Evolutionary conservation across 2,113 vertebrate genomes (phyloP).

Genomic region (Bothrops jararaca): DNA sequence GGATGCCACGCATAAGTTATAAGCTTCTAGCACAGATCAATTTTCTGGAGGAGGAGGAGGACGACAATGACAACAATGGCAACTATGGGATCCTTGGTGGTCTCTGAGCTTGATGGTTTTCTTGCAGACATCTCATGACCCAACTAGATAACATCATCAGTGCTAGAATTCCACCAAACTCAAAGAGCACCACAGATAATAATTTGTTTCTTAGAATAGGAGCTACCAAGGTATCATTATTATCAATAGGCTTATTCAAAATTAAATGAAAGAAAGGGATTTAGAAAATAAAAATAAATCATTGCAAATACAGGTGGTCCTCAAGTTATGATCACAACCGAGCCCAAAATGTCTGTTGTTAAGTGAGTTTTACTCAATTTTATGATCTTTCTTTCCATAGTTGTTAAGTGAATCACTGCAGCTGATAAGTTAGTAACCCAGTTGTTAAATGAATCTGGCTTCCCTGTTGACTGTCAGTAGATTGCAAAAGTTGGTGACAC

Average conservation of each 20-base stretch:
- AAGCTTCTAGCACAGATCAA: background rate
- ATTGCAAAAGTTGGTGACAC: background rate
- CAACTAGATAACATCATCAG: background rate
- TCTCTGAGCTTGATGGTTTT: background rate
- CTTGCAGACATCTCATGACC: background rate
- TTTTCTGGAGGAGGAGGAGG: no score
- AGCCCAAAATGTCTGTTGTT: background rate
- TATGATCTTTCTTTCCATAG: background rate
- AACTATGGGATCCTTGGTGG: background rate
- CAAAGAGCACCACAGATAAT: background rate
- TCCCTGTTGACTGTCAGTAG: background rate
- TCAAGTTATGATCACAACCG: background rate
- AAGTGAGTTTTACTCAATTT: background rate
- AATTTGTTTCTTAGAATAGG: background rate
- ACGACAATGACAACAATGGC: rapidly evolving
- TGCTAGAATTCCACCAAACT: background rate
- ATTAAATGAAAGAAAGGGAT: background rate
- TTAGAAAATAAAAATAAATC: background rate
- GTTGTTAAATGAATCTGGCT: background rate
- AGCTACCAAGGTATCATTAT: background rate
- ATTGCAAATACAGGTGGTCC: background rate
- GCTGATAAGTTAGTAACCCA: background rate
- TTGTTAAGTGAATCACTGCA: background rate
- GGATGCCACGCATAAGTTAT: background rate
- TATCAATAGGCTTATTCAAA: background rate